phyloP scores from a whole-genome alignment of 2,888 invertebrate species.

The Ennomos erosarius region DNA sequence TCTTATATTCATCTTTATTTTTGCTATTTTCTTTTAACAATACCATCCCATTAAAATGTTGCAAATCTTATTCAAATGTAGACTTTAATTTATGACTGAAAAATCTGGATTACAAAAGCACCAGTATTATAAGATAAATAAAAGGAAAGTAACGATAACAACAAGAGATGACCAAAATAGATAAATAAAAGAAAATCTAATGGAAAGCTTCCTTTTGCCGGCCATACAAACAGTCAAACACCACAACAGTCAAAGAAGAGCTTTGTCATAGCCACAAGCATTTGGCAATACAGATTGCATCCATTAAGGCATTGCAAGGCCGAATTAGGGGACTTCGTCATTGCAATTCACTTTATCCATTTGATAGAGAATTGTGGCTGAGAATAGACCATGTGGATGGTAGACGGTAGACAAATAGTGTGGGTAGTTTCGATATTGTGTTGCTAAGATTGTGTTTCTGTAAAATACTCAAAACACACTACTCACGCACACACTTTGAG shows the following conservation, averaged over 20 bases:
- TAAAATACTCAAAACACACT: too few relatives aligned
- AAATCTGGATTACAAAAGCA: too few relatives aligned
- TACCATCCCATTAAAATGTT: too few relatives aligned
- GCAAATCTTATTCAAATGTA: too few relatives aligned
- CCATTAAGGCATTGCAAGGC: constrained; percentile 42
- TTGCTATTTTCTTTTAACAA: too few relatives aligned
- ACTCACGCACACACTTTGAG: too few relatives aligned
- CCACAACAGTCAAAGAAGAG: constrained; percentile 38
- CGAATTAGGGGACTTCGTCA: constrained; percentile 28
- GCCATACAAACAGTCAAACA: not conserved
- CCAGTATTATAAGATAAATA: too few relatives aligned
- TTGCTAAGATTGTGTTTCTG: too few relatives aligned
- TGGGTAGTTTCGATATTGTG: too few relatives aligned
- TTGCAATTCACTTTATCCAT: constrained; percentile 21
- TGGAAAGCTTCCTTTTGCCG: constrained; percentile 42
- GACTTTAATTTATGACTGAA: too few relatives aligned
- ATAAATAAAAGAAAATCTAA: constrained; percentile 39
- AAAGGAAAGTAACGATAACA: constrained; percentile 1
- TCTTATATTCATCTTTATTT: not conserved
- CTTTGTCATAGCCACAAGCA: constrained; percentile 38
- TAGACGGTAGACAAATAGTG: too few relatives aligned
- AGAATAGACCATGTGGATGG: not conserved
- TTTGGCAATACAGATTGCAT: constrained; percentile 44
- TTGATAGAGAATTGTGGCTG: not conserved
- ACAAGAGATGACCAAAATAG: not conserved